Percentiles rank a stretch among this genome's conserved stretches.
Evolutionary conservation across 2,113 vertebrate genomes (phyloP).

Genomic region (Pithys albifrons): DNA sequence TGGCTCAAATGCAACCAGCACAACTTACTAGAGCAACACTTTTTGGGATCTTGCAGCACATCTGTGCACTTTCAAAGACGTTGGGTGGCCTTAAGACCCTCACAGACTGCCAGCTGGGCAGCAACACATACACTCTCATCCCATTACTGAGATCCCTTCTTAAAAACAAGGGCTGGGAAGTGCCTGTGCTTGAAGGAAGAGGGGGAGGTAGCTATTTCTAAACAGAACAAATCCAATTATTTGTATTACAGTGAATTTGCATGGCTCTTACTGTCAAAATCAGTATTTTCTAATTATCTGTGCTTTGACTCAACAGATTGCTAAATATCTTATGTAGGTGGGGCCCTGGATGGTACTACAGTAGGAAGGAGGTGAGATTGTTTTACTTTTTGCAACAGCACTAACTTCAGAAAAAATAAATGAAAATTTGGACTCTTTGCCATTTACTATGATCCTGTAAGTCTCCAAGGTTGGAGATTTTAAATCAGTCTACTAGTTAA

Average conservation of each 20-base stretch:
- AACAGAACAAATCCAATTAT: neutral
- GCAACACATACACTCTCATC: neutral
- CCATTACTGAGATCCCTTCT: neutral
- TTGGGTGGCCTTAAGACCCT: neutral
- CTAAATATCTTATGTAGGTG: neutral
- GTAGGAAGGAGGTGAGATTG: neutral
- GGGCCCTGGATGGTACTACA: neutral
- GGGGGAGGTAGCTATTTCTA: no score
- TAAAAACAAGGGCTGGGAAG: neutral
- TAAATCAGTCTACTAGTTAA: neutral
- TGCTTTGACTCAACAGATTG: slow-evolving; percentile 20
- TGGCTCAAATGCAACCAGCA: neutral
- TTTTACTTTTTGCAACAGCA: neutral
- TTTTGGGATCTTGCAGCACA: neutral
- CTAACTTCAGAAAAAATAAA: neutral
- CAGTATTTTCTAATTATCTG: neutral
- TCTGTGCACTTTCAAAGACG: neutral
- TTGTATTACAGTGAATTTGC: neutral
- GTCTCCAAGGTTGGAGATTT: neutral
- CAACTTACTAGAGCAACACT: neutral
- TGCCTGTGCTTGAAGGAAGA: neutral
- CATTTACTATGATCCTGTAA: neutral
- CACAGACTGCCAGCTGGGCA: neutral
- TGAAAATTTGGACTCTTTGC: neutral
- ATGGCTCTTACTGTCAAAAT: neutral